Conservation (phyloP, 2,797 vertebrate species). For the Furcifer pardalis region DNA sequence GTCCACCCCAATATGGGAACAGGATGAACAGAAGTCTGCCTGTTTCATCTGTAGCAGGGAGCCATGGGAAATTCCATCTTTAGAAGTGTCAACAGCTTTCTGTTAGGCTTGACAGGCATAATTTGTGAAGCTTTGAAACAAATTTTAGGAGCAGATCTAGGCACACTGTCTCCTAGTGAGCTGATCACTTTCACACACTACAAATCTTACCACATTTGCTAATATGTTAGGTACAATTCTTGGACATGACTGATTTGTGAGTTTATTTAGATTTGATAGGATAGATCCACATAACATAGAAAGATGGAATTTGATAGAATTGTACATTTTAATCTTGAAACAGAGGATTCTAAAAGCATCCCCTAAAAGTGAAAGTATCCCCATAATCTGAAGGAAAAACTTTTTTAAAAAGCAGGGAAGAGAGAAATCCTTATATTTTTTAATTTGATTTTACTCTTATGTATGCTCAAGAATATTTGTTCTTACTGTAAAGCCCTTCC, state of each 20-base stretch:
- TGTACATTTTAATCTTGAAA: background rate
- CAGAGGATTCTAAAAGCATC: background rate
- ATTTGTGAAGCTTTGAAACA: background rate
- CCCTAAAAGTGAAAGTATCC: background rate
- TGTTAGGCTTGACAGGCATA: too few species aligned
- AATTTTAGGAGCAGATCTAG: too few species aligned
- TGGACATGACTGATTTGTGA: background rate
- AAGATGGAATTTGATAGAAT: background rate
- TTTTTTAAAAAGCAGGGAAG: too few species aligned
- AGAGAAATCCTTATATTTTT: too few species aligned
- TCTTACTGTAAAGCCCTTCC: too few species aligned
- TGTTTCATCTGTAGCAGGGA: background rate
- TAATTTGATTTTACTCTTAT: too few species aligned
- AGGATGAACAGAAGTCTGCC: background rate
- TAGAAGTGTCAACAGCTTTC: background rate
- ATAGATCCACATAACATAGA: background rate
- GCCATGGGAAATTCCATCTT: background rate
- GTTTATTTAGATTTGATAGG: background rate
- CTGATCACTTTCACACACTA: too few species aligned
- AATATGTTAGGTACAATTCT: background rate
- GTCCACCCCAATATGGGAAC: background rate
- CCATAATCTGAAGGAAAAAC: too few species aligned
- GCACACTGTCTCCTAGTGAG: too few species aligned
- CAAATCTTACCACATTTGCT: too few species aligned
- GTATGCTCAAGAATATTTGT: too few species aligned